Conservation (phyloP, 1,140 invertebrate genomes). For the Centruroides vittatus region DNA sequence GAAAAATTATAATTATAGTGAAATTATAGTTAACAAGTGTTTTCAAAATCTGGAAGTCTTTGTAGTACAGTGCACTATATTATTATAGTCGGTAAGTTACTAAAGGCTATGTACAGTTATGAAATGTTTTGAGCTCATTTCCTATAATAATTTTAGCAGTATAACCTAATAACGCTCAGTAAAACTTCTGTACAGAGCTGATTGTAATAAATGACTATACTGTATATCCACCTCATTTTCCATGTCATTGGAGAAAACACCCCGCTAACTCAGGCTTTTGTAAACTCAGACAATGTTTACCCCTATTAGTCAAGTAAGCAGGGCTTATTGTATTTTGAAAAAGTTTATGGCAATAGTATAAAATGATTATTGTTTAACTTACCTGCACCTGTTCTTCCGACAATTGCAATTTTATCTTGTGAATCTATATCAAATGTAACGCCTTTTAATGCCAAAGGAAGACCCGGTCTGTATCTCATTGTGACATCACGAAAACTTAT, state of each 20-base stretch:
- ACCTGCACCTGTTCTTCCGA: slow-evolving; percentile 39
- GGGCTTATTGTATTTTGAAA: not conserved
- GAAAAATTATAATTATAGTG: too few relatives aligned
- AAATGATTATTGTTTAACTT: slow-evolving; percentile 3
- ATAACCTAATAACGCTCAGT: too few relatives aligned
- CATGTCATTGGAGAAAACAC: not conserved
- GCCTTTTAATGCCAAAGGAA: slow-evolving; percentile 43
- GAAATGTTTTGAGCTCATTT: too few relatives aligned
- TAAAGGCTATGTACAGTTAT: too few relatives aligned
- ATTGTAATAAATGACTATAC: too few relatives aligned
- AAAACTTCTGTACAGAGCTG: too few relatives aligned
- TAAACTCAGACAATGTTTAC: not conserved
- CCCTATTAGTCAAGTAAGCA: not conserved
- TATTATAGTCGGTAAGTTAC: too few relatives aligned
- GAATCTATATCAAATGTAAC: slow-evolving; percentile 41
- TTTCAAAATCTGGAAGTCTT: too few relatives aligned
- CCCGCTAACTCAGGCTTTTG: not conserved
- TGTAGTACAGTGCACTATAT: too few relatives aligned
- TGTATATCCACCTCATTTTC: not conserved
- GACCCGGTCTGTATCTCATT: slow-evolving; percentile 43
- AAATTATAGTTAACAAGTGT: too few relatives aligned
- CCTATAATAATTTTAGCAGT: not conserved
- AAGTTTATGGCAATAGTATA: not conserved
- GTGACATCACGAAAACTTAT: slow-evolving; percentile 52
- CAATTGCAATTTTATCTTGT: slow-evolving; percentile 42